Base-by-base conservation (phyloP, 2,797 vertebrate species). In the Luscinia megarhynchos region DNA sequence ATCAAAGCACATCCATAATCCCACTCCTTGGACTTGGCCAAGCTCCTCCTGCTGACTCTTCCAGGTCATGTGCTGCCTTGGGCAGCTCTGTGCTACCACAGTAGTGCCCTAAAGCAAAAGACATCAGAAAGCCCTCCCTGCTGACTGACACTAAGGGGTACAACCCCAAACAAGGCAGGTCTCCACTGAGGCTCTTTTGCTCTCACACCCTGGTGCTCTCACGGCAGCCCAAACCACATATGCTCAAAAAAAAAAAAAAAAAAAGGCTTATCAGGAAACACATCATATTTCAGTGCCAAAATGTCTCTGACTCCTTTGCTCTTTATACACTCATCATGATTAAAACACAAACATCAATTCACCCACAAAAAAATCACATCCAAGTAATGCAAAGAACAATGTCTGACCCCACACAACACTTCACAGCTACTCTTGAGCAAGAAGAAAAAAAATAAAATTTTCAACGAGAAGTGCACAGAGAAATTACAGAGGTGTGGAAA, bases 401-500 rank as follows among this genome's bases (percentile, higher is more conserved):
- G 20, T 34, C 81, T 92, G 81, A 66, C 72, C 26, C 38, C 24
- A 57, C 12, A 54, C 3, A 80, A 80, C 26, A 55, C 20, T 82
- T 53, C 53, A 32, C 2, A 77, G 34, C 62, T 30, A 41, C n/a
- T 84, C 62, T 15, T 16, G 23, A 84, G 16, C 29, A 67, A 66
- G 36, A 89, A 68, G 8, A 34, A 30, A 40, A 40, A 73, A n/a
- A 62, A 67, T 5, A 22, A 63, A 12, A 59, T 54, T 87, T 93
- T 91, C 48, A 64, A 38, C 29, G 16, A 32, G 10, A 94, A 77
- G 13, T 32, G 11, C 43, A 77, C 20, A 55, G 34, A 82, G 66
- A 91, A 94, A 81, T 62, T 11, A 79, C 20, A 92, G 68, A 80
- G 40, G 8, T 69, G 72, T 36, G 11, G 68, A 83, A 89, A 85